These are phyloP conservation scores for Tribolium castaneum DNA, from an alignment of 1,140 invertebrate species.

Conservation along the genomic window DNA sequence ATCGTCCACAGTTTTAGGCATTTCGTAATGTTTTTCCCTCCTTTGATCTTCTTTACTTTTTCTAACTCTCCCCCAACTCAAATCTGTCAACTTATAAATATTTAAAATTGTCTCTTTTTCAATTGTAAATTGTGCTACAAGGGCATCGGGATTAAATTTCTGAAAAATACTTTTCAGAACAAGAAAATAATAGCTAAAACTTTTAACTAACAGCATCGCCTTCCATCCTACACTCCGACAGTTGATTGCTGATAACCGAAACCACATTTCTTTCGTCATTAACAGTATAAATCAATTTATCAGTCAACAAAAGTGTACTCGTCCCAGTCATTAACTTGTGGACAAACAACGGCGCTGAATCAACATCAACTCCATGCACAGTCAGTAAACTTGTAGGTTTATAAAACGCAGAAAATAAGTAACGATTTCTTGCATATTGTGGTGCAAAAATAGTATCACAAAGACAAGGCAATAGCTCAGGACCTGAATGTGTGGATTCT, in stretches of 20 bases:
- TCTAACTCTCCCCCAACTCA: slow-evolving; percentile 55
- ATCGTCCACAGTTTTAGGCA: slow-evolving; percentile 67
- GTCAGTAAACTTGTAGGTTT: slow-evolving; percentile 66
- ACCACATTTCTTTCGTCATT: slow-evolving; percentile 66
- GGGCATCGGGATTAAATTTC: slow-evolving; percentile 69
- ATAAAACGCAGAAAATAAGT: slow-evolving; percentile 67
- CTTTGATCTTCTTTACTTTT: slow-evolving; percentile 57
- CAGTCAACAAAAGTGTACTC: slow-evolving; percentile 70
- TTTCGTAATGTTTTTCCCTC: slow-evolving; percentile 60
- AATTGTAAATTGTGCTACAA: slow-evolving; percentile 70
- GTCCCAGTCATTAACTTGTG: slow-evolving; percentile 75
- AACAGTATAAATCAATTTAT: slow-evolving; percentile 72
- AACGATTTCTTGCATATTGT: slow-evolving; percentile 66
- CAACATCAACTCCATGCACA: slow-evolving; percentile 73
- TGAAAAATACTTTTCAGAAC: slow-evolving; percentile 50
- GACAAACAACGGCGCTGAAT: slow-evolving; percentile 74
- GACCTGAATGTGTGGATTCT: slow-evolving; percentile 56
- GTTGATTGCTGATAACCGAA: slow-evolving; percentile 71
- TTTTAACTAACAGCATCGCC: slow-evolving; percentile 66
- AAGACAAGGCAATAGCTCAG: slow-evolving; percentile 60
- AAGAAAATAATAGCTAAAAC: not conserved
- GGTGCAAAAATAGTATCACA: slow-evolving; percentile 65
- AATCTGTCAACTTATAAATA: slow-evolving; percentile 65
- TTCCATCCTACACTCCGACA: slow-evolving; percentile 71
- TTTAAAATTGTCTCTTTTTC: slow-evolving; percentile 66